Evolutionary conservation across 2,113 vertebrate species (phyloP).

Genomic region (Phalacrocorax pelagicus): DNA sequence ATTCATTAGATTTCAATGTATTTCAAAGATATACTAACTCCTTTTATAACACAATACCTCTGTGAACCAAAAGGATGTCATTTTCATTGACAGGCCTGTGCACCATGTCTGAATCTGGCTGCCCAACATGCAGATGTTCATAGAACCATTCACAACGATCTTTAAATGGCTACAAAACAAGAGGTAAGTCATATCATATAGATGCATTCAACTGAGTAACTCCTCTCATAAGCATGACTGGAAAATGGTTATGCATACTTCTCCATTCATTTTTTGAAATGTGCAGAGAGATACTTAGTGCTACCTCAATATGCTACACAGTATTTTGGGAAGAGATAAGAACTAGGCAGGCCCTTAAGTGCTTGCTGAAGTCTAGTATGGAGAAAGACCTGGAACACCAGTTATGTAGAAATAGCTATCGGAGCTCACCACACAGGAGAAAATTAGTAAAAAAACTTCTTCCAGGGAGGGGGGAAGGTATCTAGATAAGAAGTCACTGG

Average conservation of each 20-base stretch:
- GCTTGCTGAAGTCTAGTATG: neutral
- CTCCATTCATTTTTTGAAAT: neutral
- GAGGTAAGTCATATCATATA: neutral
- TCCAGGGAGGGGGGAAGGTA: neutral
- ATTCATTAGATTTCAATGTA: neutral
- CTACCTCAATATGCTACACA: neutral
- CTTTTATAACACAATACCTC: constrained; percentile 80
- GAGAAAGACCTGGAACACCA: neutral
- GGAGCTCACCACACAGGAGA: neutral
- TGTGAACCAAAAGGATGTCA: constrained; percentile 94
- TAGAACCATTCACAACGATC: constrained; percentile 99
- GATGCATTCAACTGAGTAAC: neutral
- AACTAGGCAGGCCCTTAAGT: neutral
- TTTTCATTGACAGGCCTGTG: constrained; percentile 96
- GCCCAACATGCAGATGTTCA: constrained; percentile 90
- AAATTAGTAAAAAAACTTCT: neutral
- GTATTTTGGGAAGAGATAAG: neutral
- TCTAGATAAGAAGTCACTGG: neutral
- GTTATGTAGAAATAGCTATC: neutral
- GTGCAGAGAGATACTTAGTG: neutral
- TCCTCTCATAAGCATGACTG: neutral
- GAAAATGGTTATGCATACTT: neutral
- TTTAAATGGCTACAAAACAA: constrained; percentile 89
- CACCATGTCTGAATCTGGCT: constrained; percentile 95
- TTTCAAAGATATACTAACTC: neutral